Evolutionary conservation across 2,797 vertebrate genomes (phyloP), one percentile per base, ranked within the genome.

Genomic region (Lacerta viridis): DNA sequence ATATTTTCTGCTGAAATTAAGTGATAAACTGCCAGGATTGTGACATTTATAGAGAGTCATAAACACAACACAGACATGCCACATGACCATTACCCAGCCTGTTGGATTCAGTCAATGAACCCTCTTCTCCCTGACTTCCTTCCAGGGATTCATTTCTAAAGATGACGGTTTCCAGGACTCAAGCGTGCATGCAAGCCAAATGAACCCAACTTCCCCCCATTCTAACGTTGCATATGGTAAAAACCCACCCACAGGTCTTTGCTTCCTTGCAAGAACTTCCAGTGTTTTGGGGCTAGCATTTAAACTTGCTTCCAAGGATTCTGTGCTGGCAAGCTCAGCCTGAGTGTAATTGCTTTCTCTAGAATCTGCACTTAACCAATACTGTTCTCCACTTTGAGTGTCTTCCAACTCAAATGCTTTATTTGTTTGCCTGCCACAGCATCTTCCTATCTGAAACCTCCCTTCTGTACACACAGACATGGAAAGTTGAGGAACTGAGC

Each of bases 21-120:
- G 25, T 0, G 0, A 92, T 89, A 90, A 92, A n/a, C 78, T 91
- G 87, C 68, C 78, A 87, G 0, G 18, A 33, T 18, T 33, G 87
- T 85, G 84, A 77, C 64, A 89, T 85, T 92, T 92, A 79, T 87
- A 84, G 0, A 90, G 69, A 66, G 84, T 41, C 20, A 64, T 41
- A 85, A 46, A 68, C 84, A 33, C 18, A 46, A 41, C 46, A 78
- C 61, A 88, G 5, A 88, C 23, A 91, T n/a, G 29, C 46, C 64
- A 83, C 76, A 76, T 90, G 75, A 33, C 74, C 89, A 74, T 90
- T 71, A 86, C 64, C 82, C 81, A 0, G 0, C 77, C 69, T 88
- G 59, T 79, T 80, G 80, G 82, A 74, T 87, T 77, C 80, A 80
- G 83, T 89, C 87, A 85, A 13, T 85, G 18, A 85, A 91, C 91